Evolutionary conservation across 2,113 vertebrate species (phyloP).

Genomic region (Takifugu bimaculatus): DNA sequence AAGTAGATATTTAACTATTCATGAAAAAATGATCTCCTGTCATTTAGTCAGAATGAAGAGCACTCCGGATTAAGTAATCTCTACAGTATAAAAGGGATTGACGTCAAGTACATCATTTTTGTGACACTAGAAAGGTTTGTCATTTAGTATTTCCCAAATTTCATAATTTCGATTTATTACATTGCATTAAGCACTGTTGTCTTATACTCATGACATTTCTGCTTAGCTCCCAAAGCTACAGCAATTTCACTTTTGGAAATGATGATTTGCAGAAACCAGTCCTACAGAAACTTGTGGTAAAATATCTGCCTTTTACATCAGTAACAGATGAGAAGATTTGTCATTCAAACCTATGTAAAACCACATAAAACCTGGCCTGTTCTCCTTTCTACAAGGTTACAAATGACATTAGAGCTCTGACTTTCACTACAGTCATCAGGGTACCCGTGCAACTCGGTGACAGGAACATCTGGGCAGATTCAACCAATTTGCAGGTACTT

Average conservation of each 20-base stretch:
- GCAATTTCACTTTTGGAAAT: slow-evolving; percentile 71
- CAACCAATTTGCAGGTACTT: slow-evolving; percentile 36
- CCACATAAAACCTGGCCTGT: neutral
- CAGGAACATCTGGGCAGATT: slow-evolving; percentile 69
- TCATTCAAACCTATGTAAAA: neutral
- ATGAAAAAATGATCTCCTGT: slow-evolving; percentile 6
- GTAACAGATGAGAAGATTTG: neutral
- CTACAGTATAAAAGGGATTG: slow-evolving; percentile 34
- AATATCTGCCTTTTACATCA: neutral
- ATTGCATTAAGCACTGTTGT: neutral
- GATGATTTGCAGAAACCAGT: slow-evolving; percentile 57
- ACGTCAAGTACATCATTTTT: slow-evolving; percentile 72
- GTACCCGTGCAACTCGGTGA: slow-evolving; percentile 69
- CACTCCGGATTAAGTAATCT: slow-evolving; percentile 29
- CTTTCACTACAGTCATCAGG: slow-evolving; percentile 67
- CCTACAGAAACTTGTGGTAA: slow-evolving; percentile 69
- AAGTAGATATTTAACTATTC: neutral
- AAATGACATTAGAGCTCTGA: slow-evolving; percentile 64
- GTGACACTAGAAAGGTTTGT: slow-evolving; percentile 68
- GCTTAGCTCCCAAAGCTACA: slow-evolving; percentile 73
- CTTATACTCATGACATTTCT: neutral
- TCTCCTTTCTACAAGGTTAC: slow-evolving; percentile 61
- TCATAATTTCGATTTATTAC: neutral
- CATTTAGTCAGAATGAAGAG: slow-evolving; percentile 60
- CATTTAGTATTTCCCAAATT: too few species aligned